Base-by-base conservation (phyloP, 2,113 vertebrate genomes). In the Anarhynchus alexandrinus region DNA sequence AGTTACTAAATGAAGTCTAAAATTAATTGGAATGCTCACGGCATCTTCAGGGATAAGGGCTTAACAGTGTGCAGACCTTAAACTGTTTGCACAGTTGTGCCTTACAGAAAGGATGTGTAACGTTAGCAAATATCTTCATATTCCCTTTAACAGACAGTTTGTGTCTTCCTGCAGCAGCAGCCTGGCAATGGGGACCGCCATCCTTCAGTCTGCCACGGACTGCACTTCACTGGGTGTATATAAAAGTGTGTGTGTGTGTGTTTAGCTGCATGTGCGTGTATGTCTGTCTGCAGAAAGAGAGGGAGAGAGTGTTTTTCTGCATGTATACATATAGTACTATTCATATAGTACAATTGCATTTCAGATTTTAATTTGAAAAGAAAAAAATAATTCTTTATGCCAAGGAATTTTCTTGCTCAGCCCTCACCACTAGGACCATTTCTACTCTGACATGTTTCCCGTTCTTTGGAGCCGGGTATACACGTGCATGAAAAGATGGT, bases 81-180 rank as follows among this genome's bases (percentile, higher is more conserved):
- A 95, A 87, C 54, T 97, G 88, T 95, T 96, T 96, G 89, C 93
- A 87, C 77, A 93, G 91, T 96, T 96, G 81, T 84, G 69, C 55
- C 69, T 89, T 91, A 67, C 91, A 84, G 80, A 93, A 93, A 82
- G 89, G 77, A 78, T 84, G 55, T 71, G 47, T 84, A 74, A 89
- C 42, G 59, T 86, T 84, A 92, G 89, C 93, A 96, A 93, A 93
- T 77, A 42, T 18, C 65, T 84, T 93, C 1, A 2, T 25, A 7
- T 73, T 90, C 67, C 29, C 43, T 77, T 86, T 77, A 47, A 42
- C 49, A 92, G 58, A 38, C 51, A 70, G 64, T 47, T 78, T 66
- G 45, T 36, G 32, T 65, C 57, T 71, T 85, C 32, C 47, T 94
- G 66, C 78, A 72, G 70, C 57, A 26, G 38, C 36, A 79, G 10